Base-by-base conservation (phyloP, 2,888 invertebrate species). In the Thymelicus acteon region DNA sequence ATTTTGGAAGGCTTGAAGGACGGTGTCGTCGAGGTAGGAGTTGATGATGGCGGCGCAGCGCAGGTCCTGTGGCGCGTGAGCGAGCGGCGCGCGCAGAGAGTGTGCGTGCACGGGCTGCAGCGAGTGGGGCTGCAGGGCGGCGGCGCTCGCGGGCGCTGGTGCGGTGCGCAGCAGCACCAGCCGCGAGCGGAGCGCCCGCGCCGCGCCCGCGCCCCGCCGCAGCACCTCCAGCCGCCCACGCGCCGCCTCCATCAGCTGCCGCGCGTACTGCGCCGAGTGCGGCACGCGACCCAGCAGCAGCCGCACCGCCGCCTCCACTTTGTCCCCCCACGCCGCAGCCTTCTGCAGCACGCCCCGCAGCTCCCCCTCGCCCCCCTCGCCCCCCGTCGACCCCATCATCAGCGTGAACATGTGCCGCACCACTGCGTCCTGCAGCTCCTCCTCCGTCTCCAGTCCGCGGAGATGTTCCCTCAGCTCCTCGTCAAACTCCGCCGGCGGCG, bases 211-310 rank as follows among this genome's bases (percentile, higher is more conserved):
- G 63, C 80, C 79, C 1, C 61, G 47, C 4, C 77, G 75, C 5
- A 75, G 74, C 31, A 75, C 74, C 49, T 54, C 47, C 7, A 84
- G 74, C 19, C 83, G 76, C 7, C 73, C 77, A 58, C 83, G 83
- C 0, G 83, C 84, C 0, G 82, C 77, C 65, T 85, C 80, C 12
- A 89, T 78, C 2, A 83, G 72, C 12, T 79, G 75, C 8, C 82
- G 78, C 0, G 82, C 81, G 72, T 89, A 90, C 69, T 90, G 88
- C 12, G 81, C 78, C 3, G 90, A 86, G 70, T 87, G 82, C 0
- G 83, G 65, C 2, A 86, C 84, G 15, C 76, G 79, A 0, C 87
- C 88, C 2, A 83, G 74, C 7, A 89, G 72, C 10, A 75, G 75
- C 10, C 80, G 78, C 7, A 87, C 82, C 49, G 82, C 79, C 0